Percentiles rank a stretch among this genome's conserved stretches.
phyloP scores from a whole-genome alignment of 2,797 vertebrate genomes.

The Chelonia mydas region DNA sequence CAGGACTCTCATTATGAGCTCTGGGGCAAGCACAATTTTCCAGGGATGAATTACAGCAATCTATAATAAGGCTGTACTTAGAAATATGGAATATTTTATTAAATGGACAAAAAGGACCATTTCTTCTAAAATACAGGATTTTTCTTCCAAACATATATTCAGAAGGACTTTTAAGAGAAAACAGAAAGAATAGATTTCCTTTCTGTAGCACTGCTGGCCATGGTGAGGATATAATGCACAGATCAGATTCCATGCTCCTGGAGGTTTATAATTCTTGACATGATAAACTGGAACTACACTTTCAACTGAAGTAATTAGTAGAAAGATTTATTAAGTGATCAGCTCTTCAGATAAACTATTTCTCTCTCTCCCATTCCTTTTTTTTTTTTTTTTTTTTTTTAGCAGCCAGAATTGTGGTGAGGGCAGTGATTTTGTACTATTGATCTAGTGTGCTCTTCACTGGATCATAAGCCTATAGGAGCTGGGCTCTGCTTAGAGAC shows the following conservation, averaged over 20 bases:
- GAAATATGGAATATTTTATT: not conserved
- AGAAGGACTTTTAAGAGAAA: not conserved
- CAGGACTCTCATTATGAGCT: not conserved
- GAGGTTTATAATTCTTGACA: not conserved
- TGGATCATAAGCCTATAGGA: slow-evolving; percentile 15
- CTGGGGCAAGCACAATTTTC: not conserved
- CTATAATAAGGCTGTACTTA: not conserved
- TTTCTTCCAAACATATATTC: not conserved
- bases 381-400: not conserved
- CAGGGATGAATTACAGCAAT: not conserved
- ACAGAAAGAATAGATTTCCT: not conserved
- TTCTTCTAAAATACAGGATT: slow-evolving; percentile 18
- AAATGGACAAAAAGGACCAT: not conserved
- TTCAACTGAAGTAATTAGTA: not conserved
- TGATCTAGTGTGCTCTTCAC: not conserved
- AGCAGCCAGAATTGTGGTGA: not conserved
- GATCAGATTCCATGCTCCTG: not conserved
- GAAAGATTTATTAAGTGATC: not conserved
- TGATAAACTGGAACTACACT: fast-evolving
- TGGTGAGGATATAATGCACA: not conserved
- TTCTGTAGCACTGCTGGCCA: not conserved
- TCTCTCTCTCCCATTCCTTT: not conserved
- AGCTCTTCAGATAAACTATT: not conserved
- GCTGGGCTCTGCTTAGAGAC: not conserved
- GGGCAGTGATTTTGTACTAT: not conserved